phyloP scores from a whole-genome alignment of 2,113 vertebrate species.

The Acanthochromis polyacanthus region DNA sequence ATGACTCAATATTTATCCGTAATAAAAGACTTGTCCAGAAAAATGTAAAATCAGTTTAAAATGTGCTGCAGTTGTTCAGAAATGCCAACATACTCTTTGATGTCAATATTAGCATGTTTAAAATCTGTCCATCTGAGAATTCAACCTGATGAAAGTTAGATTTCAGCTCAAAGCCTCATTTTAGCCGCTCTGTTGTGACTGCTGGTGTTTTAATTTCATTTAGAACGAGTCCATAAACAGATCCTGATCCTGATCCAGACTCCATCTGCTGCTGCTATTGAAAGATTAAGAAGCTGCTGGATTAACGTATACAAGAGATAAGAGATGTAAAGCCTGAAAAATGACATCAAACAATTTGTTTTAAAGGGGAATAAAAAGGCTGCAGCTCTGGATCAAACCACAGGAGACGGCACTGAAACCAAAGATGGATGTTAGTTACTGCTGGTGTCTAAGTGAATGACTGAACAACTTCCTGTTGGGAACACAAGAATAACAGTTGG shows the following conservation, averaged over 20 bases:
- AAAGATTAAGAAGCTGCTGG: constrained; percentile 30
- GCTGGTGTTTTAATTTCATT: constrained; percentile 32
- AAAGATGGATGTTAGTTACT: no score
- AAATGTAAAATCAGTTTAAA: no score
- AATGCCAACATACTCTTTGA: no score
- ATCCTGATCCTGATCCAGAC: constrained; percentile 29
- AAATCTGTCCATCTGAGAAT: no score
- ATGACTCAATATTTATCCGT: no score
- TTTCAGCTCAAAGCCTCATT: background rate
- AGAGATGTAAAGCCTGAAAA: constrained; percentile 21
- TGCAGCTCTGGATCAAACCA: constrained; percentile 42
- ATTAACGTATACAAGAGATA: background rate
- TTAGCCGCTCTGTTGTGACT: background rate
- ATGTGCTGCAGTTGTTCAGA: no score
- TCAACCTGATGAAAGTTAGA: background rate
- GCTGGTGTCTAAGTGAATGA: no score
- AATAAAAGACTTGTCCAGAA: no score
- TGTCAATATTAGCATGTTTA: no score
- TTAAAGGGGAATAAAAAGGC: constrained; percentile 34
- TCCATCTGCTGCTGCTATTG: constrained; percentile 57
- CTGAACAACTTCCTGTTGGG: no score
- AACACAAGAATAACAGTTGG: no score
- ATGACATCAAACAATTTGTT: constrained; percentile 49
- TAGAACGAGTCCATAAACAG: background rate
- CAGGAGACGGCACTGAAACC: no score